Percentiles rank a stretch among this genome's conserved stretches.
Conservation (phyloP, 1,140 invertebrate species). For the Ooceraea biroi region DNA sequence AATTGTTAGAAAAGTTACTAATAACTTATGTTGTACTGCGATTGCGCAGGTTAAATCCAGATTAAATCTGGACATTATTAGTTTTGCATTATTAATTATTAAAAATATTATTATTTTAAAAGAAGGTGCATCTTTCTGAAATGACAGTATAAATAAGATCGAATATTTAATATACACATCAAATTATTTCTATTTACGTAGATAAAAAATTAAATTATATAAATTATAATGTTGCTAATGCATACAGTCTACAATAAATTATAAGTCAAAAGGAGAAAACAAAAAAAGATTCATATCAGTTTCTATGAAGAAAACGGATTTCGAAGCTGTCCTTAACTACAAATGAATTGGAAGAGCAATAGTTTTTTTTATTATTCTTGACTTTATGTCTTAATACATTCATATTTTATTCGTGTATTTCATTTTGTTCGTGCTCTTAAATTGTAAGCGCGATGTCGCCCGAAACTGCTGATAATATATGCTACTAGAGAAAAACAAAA, state of each 20-base stretch:
- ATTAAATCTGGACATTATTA: background rate
- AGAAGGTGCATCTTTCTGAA: background rate
- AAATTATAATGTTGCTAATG: too few species aligned
- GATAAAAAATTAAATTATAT: too few species aligned
- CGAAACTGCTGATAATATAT: background rate
- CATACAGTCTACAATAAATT: too few species aligned
- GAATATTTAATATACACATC: background rate
- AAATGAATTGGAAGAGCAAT: background rate
- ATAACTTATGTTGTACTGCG: background rate
- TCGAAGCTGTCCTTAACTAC: too few species aligned
- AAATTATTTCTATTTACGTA: too few species aligned
- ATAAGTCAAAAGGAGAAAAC: background rate
- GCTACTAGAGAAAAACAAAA: background rate
- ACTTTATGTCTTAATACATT: background rate
- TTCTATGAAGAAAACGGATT: too few species aligned
- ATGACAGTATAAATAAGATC: too few species aligned
- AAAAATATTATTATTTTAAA: background rate
- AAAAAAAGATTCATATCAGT: too few species aligned
- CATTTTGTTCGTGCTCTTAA: background rate
- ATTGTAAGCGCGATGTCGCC: background rate
- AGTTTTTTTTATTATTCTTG: background rate
- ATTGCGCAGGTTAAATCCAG: background rate
- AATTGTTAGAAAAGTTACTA: background rate
- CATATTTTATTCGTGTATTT: conserved; percentile 16
- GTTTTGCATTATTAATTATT: conserved; percentile 8